Evolutionary conservation across 2,888 invertebrate species (phyloP).

Genomic region (Drosophila flavopinicola): DNA sequence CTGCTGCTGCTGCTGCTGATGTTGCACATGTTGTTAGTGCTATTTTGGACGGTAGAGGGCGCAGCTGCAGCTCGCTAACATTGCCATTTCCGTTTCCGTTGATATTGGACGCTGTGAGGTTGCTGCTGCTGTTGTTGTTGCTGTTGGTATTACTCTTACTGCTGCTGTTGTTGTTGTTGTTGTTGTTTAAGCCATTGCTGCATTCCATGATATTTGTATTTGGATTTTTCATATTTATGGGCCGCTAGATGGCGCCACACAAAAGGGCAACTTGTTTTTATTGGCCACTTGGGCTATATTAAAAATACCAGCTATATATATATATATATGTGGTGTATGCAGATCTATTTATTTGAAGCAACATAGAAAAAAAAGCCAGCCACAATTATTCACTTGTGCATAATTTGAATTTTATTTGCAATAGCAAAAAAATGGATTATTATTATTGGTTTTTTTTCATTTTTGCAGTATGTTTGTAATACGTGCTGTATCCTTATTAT

Average conservation of each 20-base stretch:
- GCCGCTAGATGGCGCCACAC: constrained; percentile 69
- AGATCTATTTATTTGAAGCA: constrained; percentile 44
- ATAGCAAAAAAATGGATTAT: constrained; percentile 15
- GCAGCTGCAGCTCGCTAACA: constrained; percentile 67
- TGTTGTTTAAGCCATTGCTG: constrained; percentile 63
- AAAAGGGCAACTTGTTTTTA: constrained; percentile 56
- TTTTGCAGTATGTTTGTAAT: constrained; percentile 25
- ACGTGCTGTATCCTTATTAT: constrained; percentile 20
- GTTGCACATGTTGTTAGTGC: constrained; percentile 52
- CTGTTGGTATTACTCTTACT: constrained; percentile 14
- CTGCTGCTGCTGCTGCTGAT: constrained; percentile 44
- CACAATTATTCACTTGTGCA: constrained; percentile 77
- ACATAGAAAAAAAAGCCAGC: constrained; percentile 51
- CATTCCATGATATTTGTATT: constrained; percentile 80
- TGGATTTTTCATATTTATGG: constrained; percentile 81
- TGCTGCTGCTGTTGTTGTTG: constrained; percentile 29
- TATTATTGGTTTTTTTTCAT: constrained; percentile 7
- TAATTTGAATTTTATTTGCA: constrained; percentile 73
- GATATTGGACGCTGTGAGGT: constrained; percentile 64
- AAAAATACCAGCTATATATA: constrained; percentile 56
- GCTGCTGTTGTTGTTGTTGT: constrained; percentile 45
- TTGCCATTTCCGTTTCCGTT: constrained; percentile 81
- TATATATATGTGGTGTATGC: constrained; percentile 15
- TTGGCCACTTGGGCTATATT: constrained; percentile 72
- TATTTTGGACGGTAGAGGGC: constrained; percentile 58